phyloP scores from a whole-genome alignment of 1,140 invertebrate genomes.

The Hesperophylax magnus region DNA sequence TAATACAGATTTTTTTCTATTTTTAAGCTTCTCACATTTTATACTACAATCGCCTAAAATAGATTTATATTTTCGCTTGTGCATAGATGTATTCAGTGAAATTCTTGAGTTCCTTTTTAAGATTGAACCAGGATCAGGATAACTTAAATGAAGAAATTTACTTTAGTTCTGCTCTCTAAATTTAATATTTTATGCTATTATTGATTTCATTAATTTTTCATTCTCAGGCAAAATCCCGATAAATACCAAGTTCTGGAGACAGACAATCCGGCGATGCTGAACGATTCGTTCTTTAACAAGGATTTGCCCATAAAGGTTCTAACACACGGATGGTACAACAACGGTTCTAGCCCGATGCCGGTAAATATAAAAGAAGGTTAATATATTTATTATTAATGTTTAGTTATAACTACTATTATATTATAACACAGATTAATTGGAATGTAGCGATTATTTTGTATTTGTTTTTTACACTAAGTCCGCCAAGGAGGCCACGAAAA shows the following conservation, averaged over 20 bases:
- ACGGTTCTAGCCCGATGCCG: conserved; percentile 68
- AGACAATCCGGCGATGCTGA: conserved; percentile 64
- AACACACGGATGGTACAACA: conserved; percentile 69
- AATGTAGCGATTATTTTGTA: too few relatives aligned
- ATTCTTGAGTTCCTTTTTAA: too few relatives aligned
- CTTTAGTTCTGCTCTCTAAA: too few relatives aligned
- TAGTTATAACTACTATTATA: neutral
- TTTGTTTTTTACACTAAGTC: too few relatives aligned
- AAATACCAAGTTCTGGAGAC: conserved; percentile 65
- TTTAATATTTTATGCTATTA: neutral
- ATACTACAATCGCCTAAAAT: too few relatives aligned
- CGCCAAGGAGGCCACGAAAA: too few relatives aligned
- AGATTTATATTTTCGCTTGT: conserved; percentile 1
- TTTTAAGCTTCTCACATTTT: too few relatives aligned
- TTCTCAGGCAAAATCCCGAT: conserved; percentile 64
- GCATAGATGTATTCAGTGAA: neutral
- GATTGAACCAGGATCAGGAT: too few relatives aligned
- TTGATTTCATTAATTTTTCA: neutral
- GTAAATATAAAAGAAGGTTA: conserved; percentile 70
- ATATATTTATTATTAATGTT: neutral
- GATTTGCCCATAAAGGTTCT: conserved; percentile 68
- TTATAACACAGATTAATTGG: neutral
- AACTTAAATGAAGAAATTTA: too few relatives aligned
- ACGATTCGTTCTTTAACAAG: conserved; percentile 66
- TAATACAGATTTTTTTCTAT: too few relatives aligned